Percentiles rank a stretch among this genome's conserved stretches.
phyloP scores from a whole-genome alignment of 2,888 invertebrate genomes.

The Callimorpha dominula region DNA sequence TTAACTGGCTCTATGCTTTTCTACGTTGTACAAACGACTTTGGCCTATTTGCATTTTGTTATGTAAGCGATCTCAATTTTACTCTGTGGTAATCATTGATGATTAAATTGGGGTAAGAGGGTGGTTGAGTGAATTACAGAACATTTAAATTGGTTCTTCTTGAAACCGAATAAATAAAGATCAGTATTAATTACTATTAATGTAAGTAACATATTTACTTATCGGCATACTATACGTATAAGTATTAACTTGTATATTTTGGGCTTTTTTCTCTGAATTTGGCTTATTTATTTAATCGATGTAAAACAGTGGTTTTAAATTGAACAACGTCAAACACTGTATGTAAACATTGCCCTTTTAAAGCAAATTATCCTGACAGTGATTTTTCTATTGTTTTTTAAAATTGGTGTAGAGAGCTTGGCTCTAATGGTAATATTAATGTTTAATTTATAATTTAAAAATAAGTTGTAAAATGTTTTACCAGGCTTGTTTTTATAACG shows the following conservation, averaged over 20 bases:
- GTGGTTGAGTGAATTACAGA: too few species aligned
- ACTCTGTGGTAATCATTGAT: constrained; percentile 5
- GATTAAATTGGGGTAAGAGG: background rate
- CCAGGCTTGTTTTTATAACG: background rate
- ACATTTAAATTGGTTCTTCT: background rate
- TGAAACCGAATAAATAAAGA: background rate
- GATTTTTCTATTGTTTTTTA: background rate
- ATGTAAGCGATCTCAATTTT: constrained; percentile 28
- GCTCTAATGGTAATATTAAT: background rate
- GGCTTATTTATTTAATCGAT: background rate
- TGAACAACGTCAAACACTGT: background rate
- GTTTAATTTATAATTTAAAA: background rate
- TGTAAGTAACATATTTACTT: too few species aligned
- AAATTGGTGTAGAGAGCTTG: background rate
- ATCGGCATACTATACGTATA: background rate
- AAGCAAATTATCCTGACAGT: background rate
- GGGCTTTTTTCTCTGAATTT: background rate
- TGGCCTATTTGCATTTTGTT: constrained; percentile 43
- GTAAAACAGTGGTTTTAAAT: background rate
- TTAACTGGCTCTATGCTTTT: constrained; percentile 42
- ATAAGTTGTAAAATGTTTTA: background rate
- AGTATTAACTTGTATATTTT: background rate
- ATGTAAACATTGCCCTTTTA: background rate
- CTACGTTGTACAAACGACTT: constrained; percentile 29
- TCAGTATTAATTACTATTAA: background rate